Percentiles rank a stretch among this genome's conserved stretches.
These are phyloP conservation scores for Cossypha polioptera DNA, from an alignment of 2,797 vertebrate species.

Conservation along the genomic window DNA sequence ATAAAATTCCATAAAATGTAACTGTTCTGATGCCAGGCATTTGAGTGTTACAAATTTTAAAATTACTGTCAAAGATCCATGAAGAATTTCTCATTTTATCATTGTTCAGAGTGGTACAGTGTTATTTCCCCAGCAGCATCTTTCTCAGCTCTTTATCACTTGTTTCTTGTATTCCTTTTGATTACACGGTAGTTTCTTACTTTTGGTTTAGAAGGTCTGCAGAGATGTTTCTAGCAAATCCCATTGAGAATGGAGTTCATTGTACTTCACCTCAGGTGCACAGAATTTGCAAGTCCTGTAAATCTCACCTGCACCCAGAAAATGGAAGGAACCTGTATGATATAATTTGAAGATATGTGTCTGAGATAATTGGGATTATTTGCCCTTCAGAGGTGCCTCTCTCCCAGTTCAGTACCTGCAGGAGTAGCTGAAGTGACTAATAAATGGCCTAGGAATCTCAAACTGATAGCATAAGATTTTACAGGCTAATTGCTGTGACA, in stretches of 20 bases:
- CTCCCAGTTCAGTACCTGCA: not conserved
- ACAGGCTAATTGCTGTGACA: not conserved
- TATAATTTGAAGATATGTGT: not conserved
- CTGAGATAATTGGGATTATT: not conserved
- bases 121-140: not conserved
- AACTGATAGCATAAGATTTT: not conserved
- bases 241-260: not conserved
- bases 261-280: not conserved
- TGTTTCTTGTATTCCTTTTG: not conserved
- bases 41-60: not conserved
- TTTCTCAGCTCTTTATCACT: not conserved
- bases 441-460: not conserved
- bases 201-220: not conserved
- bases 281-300: not conserved
- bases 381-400: not conserved
- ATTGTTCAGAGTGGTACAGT: not conserved
- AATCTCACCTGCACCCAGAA: not conserved
- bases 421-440: not conserved
- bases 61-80: not conserved
- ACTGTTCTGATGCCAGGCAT: not conserved
- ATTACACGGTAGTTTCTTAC: not conserved
- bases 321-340: fast-evolving
- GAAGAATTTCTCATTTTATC: not conserved
- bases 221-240: not conserved
- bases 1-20: not conserved